phyloP scores from a whole-genome alignment of 2,113 vertebrate species.

The Antigone vipio region DNA sequence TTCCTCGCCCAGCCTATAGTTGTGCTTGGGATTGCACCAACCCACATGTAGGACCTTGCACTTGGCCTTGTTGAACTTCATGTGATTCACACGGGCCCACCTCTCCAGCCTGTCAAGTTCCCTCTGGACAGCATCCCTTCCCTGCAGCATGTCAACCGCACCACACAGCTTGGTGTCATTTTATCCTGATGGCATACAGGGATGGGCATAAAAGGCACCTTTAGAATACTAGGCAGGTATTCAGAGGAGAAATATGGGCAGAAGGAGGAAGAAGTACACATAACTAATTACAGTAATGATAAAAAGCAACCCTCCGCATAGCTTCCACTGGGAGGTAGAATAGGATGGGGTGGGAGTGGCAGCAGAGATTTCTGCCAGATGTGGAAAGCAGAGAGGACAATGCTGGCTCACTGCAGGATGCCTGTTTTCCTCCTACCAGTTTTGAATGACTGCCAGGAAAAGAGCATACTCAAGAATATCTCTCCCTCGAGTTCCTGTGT shows the following conservation, averaged over 20 bases:
- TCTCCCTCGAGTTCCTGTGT: neutral
- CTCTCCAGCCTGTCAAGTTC: too few relatives aligned
- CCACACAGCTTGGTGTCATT: too few relatives aligned
- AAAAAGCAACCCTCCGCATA: neutral
- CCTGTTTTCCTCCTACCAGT: constrained; percentile 44
- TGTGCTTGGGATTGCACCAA: too few relatives aligned
- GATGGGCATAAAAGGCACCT: neutral
- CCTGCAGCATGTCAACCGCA: too few relatives aligned
- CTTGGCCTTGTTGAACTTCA: too few relatives aligned
- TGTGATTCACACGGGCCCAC: too few relatives aligned
- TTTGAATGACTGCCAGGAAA: constrained; percentile 21
- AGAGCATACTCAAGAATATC: neutral
- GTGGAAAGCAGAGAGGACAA: constrained; percentile 9
- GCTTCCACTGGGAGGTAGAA: neutral
- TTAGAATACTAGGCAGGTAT: neutral
- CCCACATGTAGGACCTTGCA: too few relatives aligned
- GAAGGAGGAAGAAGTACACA: neutral
- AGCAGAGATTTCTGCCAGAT: constrained; percentile 17
- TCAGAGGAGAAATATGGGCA: neutral
- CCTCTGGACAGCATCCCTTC: too few relatives aligned
- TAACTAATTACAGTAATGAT: neutral
- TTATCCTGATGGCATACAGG: accelerated
- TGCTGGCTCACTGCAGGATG: constrained; percentile 3
- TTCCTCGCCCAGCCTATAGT: too few relatives aligned
- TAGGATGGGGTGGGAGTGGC: neutral